A percentile compares a stretch with the other conserved stretches of the same genome.
Evolutionary conservation across 2,888 invertebrate genomes (phyloP).

Genomic region (Loripinus fragilis): DNA sequence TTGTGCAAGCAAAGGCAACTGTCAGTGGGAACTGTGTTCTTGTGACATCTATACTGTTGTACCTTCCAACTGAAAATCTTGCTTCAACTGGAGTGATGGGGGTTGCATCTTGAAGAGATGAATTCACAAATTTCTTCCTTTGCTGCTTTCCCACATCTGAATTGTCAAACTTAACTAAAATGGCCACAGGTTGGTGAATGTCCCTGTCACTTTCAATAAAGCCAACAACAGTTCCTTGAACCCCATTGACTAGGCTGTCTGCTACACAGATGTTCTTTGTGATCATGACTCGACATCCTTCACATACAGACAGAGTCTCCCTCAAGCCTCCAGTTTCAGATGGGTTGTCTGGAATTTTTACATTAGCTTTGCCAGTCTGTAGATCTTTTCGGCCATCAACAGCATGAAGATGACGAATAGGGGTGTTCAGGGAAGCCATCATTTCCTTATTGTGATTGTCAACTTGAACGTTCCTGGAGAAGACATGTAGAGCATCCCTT

Average conservation of each 20-base stretch:
- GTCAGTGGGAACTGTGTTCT: not conserved
- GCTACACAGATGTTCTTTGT: conserved; percentile 45
- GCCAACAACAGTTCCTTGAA: conserved; percentile 23
- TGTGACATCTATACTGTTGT: not conserved
- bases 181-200: not conserved
- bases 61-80: not conserved
- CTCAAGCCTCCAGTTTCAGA: not conserved
- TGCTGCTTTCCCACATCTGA: not conserved
- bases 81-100: not conserved
- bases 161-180: not conserved
- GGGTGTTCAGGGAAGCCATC: not conserved
- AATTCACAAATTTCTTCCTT: not conserved
- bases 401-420: not conserved
- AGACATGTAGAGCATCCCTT: not conserved
- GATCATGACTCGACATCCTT: conserved; percentile 35
- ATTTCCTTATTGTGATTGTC: not conserved
- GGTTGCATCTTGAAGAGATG: not conserved
- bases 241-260: conserved; percentile 47
- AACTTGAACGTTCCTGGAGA: not conserved
- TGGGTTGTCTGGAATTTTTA: not conserved
- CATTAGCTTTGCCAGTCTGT: not conserved
- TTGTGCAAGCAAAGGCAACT: not conserved
- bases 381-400: not conserved
- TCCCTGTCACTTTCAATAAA: not conserved
- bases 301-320: conserved; percentile 19